Evolutionary conservation across 2,888 invertebrate genomes (phyloP).

Genomic region (Luperina nickerlii): DNA sequence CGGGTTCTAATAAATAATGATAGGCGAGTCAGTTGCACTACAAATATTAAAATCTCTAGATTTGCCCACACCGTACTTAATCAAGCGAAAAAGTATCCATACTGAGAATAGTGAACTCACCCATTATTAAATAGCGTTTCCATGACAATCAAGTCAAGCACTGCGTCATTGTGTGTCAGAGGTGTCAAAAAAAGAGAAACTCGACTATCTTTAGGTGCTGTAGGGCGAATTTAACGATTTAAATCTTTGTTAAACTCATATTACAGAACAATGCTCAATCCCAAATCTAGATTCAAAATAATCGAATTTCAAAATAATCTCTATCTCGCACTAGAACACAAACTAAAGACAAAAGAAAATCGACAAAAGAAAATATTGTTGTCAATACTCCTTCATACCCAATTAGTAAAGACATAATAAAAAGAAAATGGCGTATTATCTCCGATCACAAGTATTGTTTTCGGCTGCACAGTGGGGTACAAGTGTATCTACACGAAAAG

Average conservation of each 20-base stretch:
- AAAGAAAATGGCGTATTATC: constrained; percentile 52
- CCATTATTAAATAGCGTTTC: background rate
- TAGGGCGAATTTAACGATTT: background rate
- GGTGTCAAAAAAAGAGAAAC: background rate
- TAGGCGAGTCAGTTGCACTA: background rate
- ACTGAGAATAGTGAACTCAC: background rate
- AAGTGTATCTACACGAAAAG: constrained; percentile 69
- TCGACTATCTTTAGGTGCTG: background rate
- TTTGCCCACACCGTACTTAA: background rate
- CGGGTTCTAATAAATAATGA: background rate
- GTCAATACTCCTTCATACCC: constrained; percentile 48
- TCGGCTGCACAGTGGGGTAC: constrained; percentile 58
- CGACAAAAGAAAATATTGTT: constrained; percentile 8
- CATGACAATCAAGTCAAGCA: background rate
- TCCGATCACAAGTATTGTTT: constrained; percentile 57
- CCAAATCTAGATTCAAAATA: background rate
- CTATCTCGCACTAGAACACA: background rate
- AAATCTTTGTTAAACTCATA: background rate
- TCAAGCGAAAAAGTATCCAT: background rate
- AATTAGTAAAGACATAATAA: constrained; percentile 57
- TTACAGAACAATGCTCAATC: background rate
- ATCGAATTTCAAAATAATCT: background rate
- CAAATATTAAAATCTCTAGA: background rate
- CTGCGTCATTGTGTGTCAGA: background rate
- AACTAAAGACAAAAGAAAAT: constrained; percentile 25